Evolutionary conservation across 2,888 invertebrate genomes (phyloP), one percentile per base, ranked within the genome.

Genomic region (Eutolmus rufibarbis): DNA sequence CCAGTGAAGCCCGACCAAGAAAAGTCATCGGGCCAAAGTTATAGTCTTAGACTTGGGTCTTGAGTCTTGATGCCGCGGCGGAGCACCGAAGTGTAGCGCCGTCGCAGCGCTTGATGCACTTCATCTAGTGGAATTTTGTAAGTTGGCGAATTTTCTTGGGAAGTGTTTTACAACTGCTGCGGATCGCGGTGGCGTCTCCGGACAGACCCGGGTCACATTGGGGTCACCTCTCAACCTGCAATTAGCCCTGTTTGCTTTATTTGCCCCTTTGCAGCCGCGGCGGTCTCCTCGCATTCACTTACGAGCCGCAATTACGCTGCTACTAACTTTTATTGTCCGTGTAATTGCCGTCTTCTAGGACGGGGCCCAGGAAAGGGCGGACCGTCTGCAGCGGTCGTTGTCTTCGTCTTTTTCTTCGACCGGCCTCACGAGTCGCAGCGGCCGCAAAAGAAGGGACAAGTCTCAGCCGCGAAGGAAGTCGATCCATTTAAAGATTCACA

Each of bases 1-100:
- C 56, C 56, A 56, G 28, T 56, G 81, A 56, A 81, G 81, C 81
- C 46, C 81, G 81, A 81, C 81, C 46, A 81, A 81, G 81, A 56
- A 51, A 51, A 81, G 46, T 46, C 81, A 81, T 16, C 56, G 51
- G 66, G 81, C 19, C 81, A 81, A 31, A 81, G 46, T 81, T 28
- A 28, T 7, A 14, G 3, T 31, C 74, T 4, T 46, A 46, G 16
- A 14, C 16, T 40, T 40, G 40, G 40, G 7, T 40, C 12, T 40
- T 40, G 12, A 34, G 16, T n/a, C n/a, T n/a, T n/a, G n/a, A n/a
- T n/a, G n/a, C 14, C 9, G 79, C 8, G 14, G 3, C 14, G 28
- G n/a, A 12, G 46, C 31, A 56, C 12, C 40, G 37, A 43, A 77
- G 77, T 77, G 43, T 23, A 77, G 23, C 40, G 40, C 40, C 77